Evolutionary conservation across 2,797 vertebrate species (phyloP).

Genomic region (Ctenosaura bakeri): DNA sequence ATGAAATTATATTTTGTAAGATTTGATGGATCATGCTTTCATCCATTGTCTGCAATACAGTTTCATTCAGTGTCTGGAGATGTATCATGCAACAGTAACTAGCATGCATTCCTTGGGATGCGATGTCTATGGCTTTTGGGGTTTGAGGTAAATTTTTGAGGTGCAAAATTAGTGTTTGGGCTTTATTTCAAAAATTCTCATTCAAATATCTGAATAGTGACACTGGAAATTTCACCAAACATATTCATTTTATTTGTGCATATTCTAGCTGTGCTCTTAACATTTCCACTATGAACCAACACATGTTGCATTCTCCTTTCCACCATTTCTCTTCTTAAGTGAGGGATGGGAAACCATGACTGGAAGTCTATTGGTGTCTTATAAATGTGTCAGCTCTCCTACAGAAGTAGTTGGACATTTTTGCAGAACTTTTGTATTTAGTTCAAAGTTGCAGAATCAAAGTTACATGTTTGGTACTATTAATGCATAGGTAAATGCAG

Average conservation of each 20-base stretch:
- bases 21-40: not conserved
- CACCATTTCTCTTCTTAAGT: too few species aligned
- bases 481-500: too few species aligned
- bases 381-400: too few species aligned
- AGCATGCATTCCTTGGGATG: not conserved
- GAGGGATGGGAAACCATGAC: too few species aligned
- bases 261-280: not conserved
- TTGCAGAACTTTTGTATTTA: too few species aligned
- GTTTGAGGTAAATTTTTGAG: not conserved
- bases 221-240: not conserved
- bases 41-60: not conserved
- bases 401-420: too few species aligned
- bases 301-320: not conserved
- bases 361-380: too few species aligned
- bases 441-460: too few species aligned
- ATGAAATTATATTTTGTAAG: not conserved
- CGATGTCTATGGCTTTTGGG: not conserved
- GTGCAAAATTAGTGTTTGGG: too few species aligned
- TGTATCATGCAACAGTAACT: not conserved
- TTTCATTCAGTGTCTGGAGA: not conserved
- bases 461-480: too few species aligned
- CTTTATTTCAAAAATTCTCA: not conserved
- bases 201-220: not conserved
- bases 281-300: not conserved
- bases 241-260: not conserved